Percentiles rank a stretch among this genome's conserved stretches.
These are phyloP conservation scores for Danio aesculapii DNA, from an alignment of 2,797 vertebrate genomes.

Conservation along the genomic window DNA sequence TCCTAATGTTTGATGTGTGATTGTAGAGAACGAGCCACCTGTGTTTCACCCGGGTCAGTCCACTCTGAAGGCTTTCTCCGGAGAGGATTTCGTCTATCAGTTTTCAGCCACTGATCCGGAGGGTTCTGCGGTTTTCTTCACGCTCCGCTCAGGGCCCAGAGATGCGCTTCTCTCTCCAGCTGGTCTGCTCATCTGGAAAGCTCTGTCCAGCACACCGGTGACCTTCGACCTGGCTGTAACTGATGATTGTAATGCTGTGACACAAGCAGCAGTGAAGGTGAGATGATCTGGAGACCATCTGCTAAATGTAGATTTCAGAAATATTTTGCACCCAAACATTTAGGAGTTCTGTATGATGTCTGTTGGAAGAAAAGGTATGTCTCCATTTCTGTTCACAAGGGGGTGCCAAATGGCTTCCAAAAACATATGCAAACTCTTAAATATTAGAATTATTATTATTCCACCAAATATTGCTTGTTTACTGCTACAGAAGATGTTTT, in stretches of 20 bases:
- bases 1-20: not conserved
- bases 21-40: slow-evolving; percentile 86
- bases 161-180: slow-evolving; percentile 83
- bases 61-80: slow-evolving; percentile 81
- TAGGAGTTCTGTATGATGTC: not conserved
- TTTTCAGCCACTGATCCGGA: slow-evolving; percentile 87
- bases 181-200: slow-evolving; percentile 88
- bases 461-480: too few species aligned
- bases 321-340: not conserved
- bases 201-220: slow-evolving; percentile 63
- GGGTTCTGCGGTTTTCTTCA: slow-evolving; percentile 83
- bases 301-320: not conserved
- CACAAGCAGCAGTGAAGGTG: slow-evolving; percentile 79
- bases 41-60: slow-evolving; percentile 75
- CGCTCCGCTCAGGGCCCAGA: slow-evolving; percentile 81
- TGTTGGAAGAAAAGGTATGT: not conserved
- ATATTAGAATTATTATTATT: too few species aligned
- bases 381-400: slow-evolving; percentile 64
- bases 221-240: slow-evolving; percentile 78
- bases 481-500: too few species aligned
- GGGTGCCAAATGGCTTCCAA: slow-evolving; percentile 57
- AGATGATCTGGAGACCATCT: slow-evolving; percentile 19
- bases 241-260: slow-evolving; percentile 85
- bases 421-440: not conserved
- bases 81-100: slow-evolving; percentile 88